Evolutionary conservation across 2,113 vertebrate genomes (phyloP).

Genomic region (Apus apus): DNA sequence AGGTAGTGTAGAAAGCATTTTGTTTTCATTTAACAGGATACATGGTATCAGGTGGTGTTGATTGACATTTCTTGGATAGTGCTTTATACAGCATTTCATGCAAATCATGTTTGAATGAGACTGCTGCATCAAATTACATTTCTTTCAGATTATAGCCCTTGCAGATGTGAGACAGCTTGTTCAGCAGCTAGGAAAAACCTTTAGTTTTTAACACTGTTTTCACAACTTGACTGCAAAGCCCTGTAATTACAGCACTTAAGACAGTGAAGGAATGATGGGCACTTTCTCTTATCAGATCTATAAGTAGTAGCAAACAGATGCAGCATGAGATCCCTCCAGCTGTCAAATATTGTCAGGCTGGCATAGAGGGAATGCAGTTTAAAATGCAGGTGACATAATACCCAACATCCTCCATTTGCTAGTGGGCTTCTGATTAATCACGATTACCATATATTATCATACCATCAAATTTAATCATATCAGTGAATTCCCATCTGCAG

Average conservation of each 20-base stretch:
- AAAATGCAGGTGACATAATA: conserved; percentile 94
- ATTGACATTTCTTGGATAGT: conserved; percentile 81
- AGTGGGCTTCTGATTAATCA: conserved; percentile 91
- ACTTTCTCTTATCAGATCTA: conserved; percentile 72
- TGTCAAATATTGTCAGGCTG: conserved; percentile 82
- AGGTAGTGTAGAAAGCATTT: conserved; percentile 21
- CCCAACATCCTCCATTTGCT: conserved; percentile 87
- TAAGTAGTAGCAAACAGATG: conserved; percentile 67
- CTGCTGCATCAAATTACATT: conserved; percentile 83
- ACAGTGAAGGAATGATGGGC: conserved; percentile 51
- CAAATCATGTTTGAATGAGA: conserved; percentile 82
- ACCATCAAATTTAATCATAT: conserved; percentile 94
- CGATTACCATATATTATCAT: conserved; percentile 98
- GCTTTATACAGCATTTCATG: conserved; percentile 86
- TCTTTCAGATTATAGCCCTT: conserved; percentile 72
- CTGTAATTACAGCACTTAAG: conserved; percentile 70
- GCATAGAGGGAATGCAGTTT: conserved; percentile 83
- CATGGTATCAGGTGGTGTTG: conserved; percentile 85
- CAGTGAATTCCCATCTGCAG: conserved; percentile 84
- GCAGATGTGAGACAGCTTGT: conserved; percentile 73
- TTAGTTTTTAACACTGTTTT: conserved; percentile 64
- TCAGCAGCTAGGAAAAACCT: conserved; percentile 37
- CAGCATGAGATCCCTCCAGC: conserved; percentile 73
- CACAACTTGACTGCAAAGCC: conserved; percentile 63
- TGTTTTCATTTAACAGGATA: conserved; percentile 61